A percentile compares a stretch with the other conserved stretches of the same genome.
Evolutionary conservation across 2,888 invertebrate genomes (phyloP).

Genomic region (Hypolimnas misippus): DNA sequence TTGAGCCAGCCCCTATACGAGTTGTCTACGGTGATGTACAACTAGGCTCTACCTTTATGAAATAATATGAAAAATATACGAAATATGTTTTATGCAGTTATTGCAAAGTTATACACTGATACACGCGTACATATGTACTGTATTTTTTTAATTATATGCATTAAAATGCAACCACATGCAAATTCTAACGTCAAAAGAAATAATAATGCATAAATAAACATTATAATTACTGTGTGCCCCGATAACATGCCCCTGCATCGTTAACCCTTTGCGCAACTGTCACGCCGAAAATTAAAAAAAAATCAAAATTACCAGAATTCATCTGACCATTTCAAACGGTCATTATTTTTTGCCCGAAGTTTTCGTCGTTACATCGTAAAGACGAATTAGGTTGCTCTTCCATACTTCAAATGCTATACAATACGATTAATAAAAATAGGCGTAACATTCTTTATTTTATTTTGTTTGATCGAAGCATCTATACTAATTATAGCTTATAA

Average conservation of each 20-base stretch:
- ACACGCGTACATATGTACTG: too few relatives aligned
- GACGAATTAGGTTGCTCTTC: slow-evolving; percentile 42
- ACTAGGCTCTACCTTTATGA: too few relatives aligned
- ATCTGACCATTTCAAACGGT: slow-evolving; percentile 73
- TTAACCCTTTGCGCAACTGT: slow-evolving; percentile 41
- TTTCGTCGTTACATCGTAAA: slow-evolving; percentile 63
- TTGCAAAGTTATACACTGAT: too few relatives aligned
- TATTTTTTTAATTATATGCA: too few relatives aligned
- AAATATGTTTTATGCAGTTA: too few relatives aligned
- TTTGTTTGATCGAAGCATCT: too few relatives aligned
- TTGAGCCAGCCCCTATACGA: too few relatives aligned
- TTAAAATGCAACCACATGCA: background rate
- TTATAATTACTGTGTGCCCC: slow-evolving; percentile 20
- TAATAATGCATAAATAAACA: slow-evolving; percentile 18
- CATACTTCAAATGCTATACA: slow-evolving; percentile 4
- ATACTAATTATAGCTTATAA: too few relatives aligned
- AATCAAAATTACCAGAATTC: slow-evolving; percentile 48
- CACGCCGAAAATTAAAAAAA: slow-evolving; percentile 36
- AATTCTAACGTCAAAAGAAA: slow-evolving; percentile 5
- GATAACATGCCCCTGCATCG: slow-evolving; percentile 19
- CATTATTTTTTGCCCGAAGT: slow-evolving; percentile 54
- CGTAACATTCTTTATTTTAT: too few relatives aligned
- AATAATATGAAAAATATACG: too few relatives aligned
- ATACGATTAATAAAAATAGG: too few relatives aligned
- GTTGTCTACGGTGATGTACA: too few relatives aligned